Base-by-base conservation (phyloP, 2,113 vertebrate species). In the Romanogobio albipinnatus region DNA sequence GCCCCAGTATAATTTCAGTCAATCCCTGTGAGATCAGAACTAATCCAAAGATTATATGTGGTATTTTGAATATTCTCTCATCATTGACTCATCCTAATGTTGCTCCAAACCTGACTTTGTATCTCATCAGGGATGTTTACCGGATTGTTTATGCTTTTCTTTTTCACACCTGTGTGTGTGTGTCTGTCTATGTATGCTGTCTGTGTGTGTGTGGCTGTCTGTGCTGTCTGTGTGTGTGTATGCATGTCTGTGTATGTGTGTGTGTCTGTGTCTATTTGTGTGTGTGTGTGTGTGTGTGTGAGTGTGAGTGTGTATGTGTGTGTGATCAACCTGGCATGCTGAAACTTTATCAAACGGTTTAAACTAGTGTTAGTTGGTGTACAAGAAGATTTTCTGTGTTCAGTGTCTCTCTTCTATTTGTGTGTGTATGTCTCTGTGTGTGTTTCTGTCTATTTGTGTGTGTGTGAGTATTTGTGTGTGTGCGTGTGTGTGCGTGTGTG, bases 11-110 rank as follows among this genome's bases (percentile, higher is more conserved):
- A 71, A 77, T 77, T 43, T 59, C 11, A 56, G 22, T 36, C 15
- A 84, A 86, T 81, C 39, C 78, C 39, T 49, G 9, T 13, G 70
- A 70, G 81, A 87, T 70, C 71, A 78, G 58, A 24, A 39, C 13
- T 78, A 43, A 78, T 59, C 76, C 76, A 39, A 22, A 36, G 5
- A 61, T 84, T 19, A 51, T 39, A 59, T 76, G 43, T 81, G 47
- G 22, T n/a, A 3, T 76, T 75, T 53, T 77, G 19, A 71, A 45
- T 45, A 14, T 73, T 14, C 10, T 47, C 10, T 47, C 22, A 43
- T 71, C 68, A 14, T 47, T 73, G 47, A 73, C 39, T 73, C 39
- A 47, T 73, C 17, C 33, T 39, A 9, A 9, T 19, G 33, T 68
- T 0, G 33, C 33, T 68, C 15, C 64, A 19, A 36, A 9, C 26